A percentile compares a stretch with the other conserved stretches of the same genome.
Conservation (phyloP, 2,797 vertebrate genomes). For the Ispidina lecontei region DNA sequence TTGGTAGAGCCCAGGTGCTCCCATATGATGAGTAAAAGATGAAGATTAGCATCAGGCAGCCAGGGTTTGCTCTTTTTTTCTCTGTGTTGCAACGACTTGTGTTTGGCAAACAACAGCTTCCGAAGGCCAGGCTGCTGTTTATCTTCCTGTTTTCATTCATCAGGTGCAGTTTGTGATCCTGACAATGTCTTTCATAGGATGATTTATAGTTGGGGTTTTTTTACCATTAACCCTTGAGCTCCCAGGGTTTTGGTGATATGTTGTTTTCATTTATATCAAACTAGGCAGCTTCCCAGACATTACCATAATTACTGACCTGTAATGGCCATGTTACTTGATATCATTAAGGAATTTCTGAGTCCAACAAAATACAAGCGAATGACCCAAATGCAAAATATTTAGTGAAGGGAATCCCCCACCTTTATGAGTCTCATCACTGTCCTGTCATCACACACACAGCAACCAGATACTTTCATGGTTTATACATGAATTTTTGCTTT, state of each 20-base stretch:
- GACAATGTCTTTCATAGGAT: background rate
- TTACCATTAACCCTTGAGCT: background rate
- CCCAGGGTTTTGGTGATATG: background rate
- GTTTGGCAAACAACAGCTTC: background rate
- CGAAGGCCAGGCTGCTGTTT: background rate
- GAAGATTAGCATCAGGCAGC: background rate
- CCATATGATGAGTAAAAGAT: background rate
- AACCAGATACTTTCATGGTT: background rate
- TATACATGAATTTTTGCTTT: background rate
- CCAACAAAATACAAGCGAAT: conserved; percentile 37
- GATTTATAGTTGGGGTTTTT: background rate
- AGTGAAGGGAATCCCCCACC: background rate
- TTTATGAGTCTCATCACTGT: background rate
- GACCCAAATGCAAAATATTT: conserved; percentile 12
- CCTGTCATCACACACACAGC: background rate
- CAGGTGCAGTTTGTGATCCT: background rate
- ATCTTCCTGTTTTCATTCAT: background rate
- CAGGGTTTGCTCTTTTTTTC: background rate
- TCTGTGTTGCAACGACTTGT: background rate
- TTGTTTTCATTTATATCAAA: conserved; percentile 24
- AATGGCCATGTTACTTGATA: conserved; percentile 29
- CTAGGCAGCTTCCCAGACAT: conserved; percentile 21
- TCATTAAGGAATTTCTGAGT: conserved; percentile 33
- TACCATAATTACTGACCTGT: conserved; percentile 35
- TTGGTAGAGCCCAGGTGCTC: background rate